Percentiles rank a stretch among this genome's conserved stretches.
phyloP scores from a whole-genome alignment of 2,888 invertebrate genomes.

The Tinea trinotella region DNA sequence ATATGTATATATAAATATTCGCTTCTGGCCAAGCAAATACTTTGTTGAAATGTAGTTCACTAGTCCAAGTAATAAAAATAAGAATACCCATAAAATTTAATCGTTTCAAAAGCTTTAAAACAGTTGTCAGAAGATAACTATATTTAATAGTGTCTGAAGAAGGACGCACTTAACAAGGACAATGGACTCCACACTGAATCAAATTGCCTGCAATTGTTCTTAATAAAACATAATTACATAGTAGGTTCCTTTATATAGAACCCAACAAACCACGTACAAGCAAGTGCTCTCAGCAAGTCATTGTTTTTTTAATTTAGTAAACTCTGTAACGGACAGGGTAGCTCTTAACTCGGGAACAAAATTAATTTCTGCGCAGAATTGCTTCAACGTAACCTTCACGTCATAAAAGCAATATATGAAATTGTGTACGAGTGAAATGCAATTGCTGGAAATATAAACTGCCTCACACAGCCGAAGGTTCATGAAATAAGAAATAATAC shows the following conservation, averaged over 20 bases:
- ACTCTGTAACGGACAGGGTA: slow-evolving; percentile 10
- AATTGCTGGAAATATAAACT: not conserved
- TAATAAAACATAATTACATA: not conserved
- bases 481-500: not conserved
- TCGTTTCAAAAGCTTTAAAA: too few relatives aligned
- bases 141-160: too few relatives aligned
- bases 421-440: not conserved
- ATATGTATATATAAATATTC: too few relatives aligned
- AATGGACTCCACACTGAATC: too few relatives aligned
- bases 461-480: too few relatives aligned
- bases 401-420: not conserved
- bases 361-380: slow-evolving; percentile 7
- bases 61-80: too few relatives aligned
- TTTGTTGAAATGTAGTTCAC: too few relatives aligned
- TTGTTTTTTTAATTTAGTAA: slow-evolving; percentile 14
- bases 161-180: too few relatives aligned
- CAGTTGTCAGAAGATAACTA: too few relatives aligned
- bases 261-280: slow-evolving; percentile 12
- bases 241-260: not conserved
- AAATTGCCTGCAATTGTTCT: too few relatives aligned
- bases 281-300: slow-evolving; percentile 13
- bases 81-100: too few relatives aligned
- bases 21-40: too few relatives aligned
- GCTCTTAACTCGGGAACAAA: slow-evolving; percentile 12
- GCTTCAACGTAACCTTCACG: not conserved